These are phyloP conservation scores for Pristionchus fissidentatus DNA, from an alignment of 2,888 invertebrate species.

Conservation along the genomic window DNA sequence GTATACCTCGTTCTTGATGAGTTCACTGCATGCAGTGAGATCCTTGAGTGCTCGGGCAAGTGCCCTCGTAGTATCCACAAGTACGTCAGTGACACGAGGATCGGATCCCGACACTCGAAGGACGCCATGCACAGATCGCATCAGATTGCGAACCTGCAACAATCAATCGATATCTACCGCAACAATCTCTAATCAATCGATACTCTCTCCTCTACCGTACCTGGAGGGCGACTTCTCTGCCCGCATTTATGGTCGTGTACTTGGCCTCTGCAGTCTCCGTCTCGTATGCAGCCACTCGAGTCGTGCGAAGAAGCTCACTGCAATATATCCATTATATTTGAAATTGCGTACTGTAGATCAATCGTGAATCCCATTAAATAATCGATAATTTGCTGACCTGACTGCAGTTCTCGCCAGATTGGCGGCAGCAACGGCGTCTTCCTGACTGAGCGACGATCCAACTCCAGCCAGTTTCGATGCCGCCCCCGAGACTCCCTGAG, in stretches of 20 bases:
- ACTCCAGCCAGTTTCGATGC: slow-evolving; percentile 76
- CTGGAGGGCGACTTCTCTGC: slow-evolving; percentile 85
- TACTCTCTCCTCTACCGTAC: slow-evolving; percentile 53
- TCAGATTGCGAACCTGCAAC: slow-evolving; percentile 88
- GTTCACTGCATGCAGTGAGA: slow-evolving; percentile 72
- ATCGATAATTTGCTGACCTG: slow-evolving; percentile 42
- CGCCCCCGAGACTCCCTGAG: slow-evolving; percentile 45
- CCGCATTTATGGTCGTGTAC: slow-evolving; percentile 85
- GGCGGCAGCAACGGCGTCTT: slow-evolving; percentile 94
- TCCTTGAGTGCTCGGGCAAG: slow-evolving; percentile 41
- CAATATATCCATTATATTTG: slow-evolving; percentile 79
- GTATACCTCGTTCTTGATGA: slow-evolving; percentile 85
- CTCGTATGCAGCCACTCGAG: slow-evolving; percentile 84
- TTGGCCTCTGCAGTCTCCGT: slow-evolving; percentile 88
- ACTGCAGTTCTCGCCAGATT: slow-evolving; percentile 85
- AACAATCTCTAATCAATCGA: slow-evolving; percentile 48
- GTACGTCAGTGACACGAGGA: neutral
- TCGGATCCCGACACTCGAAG: slow-evolving; percentile 45
- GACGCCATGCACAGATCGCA: slow-evolving; percentile 84
- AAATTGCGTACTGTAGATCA: neutral
- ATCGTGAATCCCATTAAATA: neutral
- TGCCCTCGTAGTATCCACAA: slow-evolving; percentile 26
- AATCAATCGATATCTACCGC: neutral
- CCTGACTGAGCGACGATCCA: slow-evolving; percentile 89
- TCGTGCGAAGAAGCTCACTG: slow-evolving; percentile 90